Evolutionary conservation across 2,888 invertebrate genomes (phyloP), one percentile per base, ranked within the genome.

Genomic region (Prosapia bicincta): DNA sequence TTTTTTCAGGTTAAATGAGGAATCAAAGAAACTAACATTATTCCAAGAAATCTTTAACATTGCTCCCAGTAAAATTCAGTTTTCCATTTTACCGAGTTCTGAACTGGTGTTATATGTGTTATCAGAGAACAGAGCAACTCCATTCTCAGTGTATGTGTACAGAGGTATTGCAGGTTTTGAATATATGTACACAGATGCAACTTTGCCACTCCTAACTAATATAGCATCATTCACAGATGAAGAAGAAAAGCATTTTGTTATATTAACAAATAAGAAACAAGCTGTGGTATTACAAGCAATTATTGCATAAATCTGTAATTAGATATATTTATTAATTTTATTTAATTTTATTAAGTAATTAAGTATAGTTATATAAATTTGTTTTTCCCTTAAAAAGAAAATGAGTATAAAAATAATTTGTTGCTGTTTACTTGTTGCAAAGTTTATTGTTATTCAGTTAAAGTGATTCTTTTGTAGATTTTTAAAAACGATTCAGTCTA

Each of bases 141-240:
- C 74, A 9, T 43, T 74, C 24, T 43, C 9, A n/a, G 69, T 66
- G n/a, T 69, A 26, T 66, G 13, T 69, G 26, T 69, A 74, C 69
- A 54, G 74, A 68, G 73, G 73, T 15, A 43, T 74, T 25, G 30
- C 26, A 10, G 74, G 74, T 28, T 74, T 69, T 66, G 20, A 28
- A 13, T 24, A 15, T 3, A 28, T 74, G n/a, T 10, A 28, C 24
- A 15, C 24, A 3, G 65, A 69, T 6, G 20, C 69, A 9, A 69
- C 74, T 20, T 32, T 74, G 3, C 69, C 74, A 25, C 5, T 26
- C 1, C 24, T 69, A 23, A 10, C 24, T 1, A 68, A 65, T n/a
- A 43, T 74, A 0, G 23, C 54, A 43, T 15, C 65, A 24, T 23
- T 74, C 69, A 65, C 74, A 0, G 74, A 74, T 43, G 30, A 74